Base-by-base conservation (phyloP, 2,888 invertebrate genomes). In the Pollenia angustigena region DNA sequence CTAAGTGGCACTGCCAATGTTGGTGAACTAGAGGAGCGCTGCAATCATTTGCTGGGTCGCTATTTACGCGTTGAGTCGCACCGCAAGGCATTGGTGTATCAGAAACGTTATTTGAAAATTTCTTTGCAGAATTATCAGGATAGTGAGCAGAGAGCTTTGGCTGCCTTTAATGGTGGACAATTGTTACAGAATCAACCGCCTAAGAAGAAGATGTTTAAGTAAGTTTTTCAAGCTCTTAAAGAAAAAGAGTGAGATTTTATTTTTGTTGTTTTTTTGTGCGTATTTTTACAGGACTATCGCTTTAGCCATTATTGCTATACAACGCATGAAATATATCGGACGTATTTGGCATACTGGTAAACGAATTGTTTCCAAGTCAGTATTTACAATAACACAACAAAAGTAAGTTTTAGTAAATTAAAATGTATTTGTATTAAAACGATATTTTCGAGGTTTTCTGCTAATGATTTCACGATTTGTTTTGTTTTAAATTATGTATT, bases 51-150 rank as follows among this genome's bases (percentile, higher is more conserved):
- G 85, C 95, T 96, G 87, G 95, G 95, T 12, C 95, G 95, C 90
- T 97, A 96, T 91, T 94, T 98, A 88, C 95, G 97, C 48, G 95
- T 97, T 6, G 97, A 98, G 91, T 97, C 98, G 91, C 97, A 96
- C 90, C 95, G 97, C 83, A 98, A 98, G 92, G 97, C 98, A 14
- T 94, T 99, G 76, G 95, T 97, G 74, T 98, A 97, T 95, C 99
- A 99, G 94, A 99, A 99, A 93, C 95, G 96, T 23, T 98, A 98
- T 93, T 94, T 99, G 76, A 94, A 97, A 88, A 94, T 96, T 16
- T 95, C 97, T 90, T 88, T 94, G 92, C 89, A 95, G 68, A 92
- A 92, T 12, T 94, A 94, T 88, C 93, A 93, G 88, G 92, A 92
- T 44, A 93, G 90, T 72, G 93, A 93, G 85, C 90, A 91, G 32